Percentiles rank a stretch among this genome's conserved stretches.
phyloP scores from a whole-genome alignment of 2,888 invertebrate genomes.

The Cerceris rybyensis region DNA sequence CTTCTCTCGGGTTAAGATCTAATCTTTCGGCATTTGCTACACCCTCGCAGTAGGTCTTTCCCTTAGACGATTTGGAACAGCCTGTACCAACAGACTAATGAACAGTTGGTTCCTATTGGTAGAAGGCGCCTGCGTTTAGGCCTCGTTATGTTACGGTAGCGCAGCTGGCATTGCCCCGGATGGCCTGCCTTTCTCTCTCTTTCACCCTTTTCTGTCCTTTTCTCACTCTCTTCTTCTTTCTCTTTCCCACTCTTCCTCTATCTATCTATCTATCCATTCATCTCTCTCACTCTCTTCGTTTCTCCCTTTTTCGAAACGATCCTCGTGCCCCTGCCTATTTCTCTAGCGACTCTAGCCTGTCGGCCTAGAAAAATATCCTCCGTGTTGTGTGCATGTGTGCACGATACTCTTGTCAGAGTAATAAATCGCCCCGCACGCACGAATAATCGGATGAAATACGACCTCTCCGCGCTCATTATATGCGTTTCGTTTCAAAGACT shows the following conservation, averaged over 20 bases:
- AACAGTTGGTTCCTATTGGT: constrained; percentile 80
- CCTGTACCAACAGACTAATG: constrained; percentile 75
- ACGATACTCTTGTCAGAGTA: constrained; percentile 15
- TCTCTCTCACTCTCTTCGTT: constrained; percentile 35
- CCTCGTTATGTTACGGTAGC: constrained; percentile 72
- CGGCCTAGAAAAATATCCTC: constrained; percentile 69
- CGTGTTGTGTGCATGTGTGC: constrained; percentile 23
- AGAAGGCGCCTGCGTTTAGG: constrained; percentile 75
- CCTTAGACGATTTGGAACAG: constrained; percentile 70
- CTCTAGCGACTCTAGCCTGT: constrained; percentile 61
- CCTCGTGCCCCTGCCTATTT: constrained; percentile 56
- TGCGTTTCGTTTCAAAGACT: constrained; percentile 27
- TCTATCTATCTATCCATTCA: constrained; percentile 25
- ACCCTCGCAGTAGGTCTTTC: constrained; percentile 48
- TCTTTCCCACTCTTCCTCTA: constrained; percentile 35
- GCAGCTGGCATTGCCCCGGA: constrained; percentile 76
- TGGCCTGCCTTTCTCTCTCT: constrained; percentile 43
- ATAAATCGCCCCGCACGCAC: constrained; percentile 53
- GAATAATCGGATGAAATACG: constrained; percentile 58
- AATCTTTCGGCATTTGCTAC: constrained; percentile 35
- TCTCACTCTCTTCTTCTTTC: constrained; percentile 31
- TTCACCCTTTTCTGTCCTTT: constrained; percentile 38
- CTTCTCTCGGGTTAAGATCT: constrained; percentile 21
- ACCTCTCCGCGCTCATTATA: constrained; percentile 45
- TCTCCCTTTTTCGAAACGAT: constrained; percentile 54